These are phyloP conservation scores for Aurelia sp. DNA, from an alignment of 30 jellyfish, hydroid and myxozoan genomes.

Conservation along the genomic window DNA sequence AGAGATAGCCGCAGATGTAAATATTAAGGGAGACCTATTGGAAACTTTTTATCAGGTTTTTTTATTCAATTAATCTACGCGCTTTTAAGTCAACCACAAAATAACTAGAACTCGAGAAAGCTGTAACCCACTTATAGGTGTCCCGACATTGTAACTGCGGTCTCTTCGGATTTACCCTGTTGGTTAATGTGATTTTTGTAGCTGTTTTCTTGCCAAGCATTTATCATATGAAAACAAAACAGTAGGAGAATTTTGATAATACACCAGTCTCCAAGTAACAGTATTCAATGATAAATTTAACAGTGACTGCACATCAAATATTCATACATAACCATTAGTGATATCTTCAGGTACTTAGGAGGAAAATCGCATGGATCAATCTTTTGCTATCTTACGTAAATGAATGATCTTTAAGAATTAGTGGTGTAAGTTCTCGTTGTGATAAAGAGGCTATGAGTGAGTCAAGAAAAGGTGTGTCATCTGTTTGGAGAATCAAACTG, in stretches of 20 bases:
- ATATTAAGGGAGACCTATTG: constrained; percentile 58
- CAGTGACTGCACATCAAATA: constrained; percentile 38
- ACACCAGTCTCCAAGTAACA: constrained; percentile 28
- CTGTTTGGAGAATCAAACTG: too few relatives aligned
- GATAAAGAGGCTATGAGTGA: too few relatives aligned
- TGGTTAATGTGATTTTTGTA: constrained; percentile 58
- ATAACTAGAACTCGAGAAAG: constrained; percentile 60
- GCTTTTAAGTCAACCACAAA: constrained; percentile 59
- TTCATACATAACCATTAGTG: constrained; percentile 3
- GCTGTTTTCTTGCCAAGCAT: constrained; percentile 41
- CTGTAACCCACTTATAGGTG: constrained; percentile 68
- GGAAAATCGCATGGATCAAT: neutral
- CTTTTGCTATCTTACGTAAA: too few relatives aligned
- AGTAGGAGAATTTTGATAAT: constrained; percentile 20
- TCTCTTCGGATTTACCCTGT: constrained; percentile 22
- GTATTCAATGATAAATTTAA: constrained; percentile 2
- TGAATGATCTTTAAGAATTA: too few relatives aligned
- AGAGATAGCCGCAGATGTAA: constrained; percentile 47
- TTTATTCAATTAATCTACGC: constrained; percentile 59
- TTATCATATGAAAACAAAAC: constrained; percentile 32
- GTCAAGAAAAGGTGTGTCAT: too few relatives aligned
- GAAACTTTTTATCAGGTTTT: constrained; percentile 71
- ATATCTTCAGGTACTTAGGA: neutral
- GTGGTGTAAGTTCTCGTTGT: too few relatives aligned
- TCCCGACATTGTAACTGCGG: constrained; percentile 69